Base-by-base conservation (phyloP, 2,888 invertebrate genomes). In the Amiota mariae region DNA sequence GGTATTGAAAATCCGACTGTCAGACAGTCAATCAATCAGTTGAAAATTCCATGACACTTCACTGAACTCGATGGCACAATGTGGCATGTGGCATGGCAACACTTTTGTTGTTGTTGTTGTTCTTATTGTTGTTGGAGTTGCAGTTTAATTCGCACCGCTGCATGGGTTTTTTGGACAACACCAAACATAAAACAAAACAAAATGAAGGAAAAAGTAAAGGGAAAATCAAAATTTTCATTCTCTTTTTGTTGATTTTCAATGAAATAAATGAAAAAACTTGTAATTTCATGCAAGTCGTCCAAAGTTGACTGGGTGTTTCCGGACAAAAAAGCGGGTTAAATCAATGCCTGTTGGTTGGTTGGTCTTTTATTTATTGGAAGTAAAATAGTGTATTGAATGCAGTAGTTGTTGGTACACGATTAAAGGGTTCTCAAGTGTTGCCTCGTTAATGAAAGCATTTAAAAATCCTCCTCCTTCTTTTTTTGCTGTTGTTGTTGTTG, bases 1-100 rank as follows among this genome's bases (percentile, higher is more conserved):
- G 24, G 24, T 1, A 6, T 36, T 6, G 36, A 36, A 36, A 36
- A 36, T 36, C 4, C n/a, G 66, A 11, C 66, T 48, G 66, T 66
- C 67, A 68, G 67, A 51, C 51, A 68, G 54, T 68, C 67, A 68
- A 68, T 68, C 67, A 68, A 54, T 54, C 67, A 68, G 67, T 68
- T 51, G 47, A 68, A 36, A 36, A 68, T 54, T 13, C 54, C 67
- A 51, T 68, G 54, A 54, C 67, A 68, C 67, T 68, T 68, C 67
- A 68, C 49, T 68, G 67, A 20, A 54, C 67, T 18, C 67, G 51
- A 68, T 24, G 36, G 36, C 36, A 36, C 36, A 36, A 36, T 36
- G 36, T 36, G 36, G 36, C 36, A 36, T 36, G 36, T 36, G 36
- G 36, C 36, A 36, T 36, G 36, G 36, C 36, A 36, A 36, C 36